Evolutionary conservation across 2,113 vertebrate species (phyloP).

Genomic region (Amphiprion percula): DNA sequence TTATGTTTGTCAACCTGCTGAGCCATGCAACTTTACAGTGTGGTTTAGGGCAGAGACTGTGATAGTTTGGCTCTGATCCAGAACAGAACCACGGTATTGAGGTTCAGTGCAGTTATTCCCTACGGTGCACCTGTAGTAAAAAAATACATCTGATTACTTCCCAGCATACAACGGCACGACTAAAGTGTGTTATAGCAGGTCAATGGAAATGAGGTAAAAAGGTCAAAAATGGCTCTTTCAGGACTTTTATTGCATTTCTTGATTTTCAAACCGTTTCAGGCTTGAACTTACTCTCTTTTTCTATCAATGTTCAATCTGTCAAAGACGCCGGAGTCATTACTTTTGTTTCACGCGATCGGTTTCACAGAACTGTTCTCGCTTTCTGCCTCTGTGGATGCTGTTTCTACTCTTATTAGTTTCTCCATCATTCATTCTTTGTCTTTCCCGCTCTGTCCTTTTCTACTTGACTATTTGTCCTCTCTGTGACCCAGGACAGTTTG

Average conservation of each 20-base stretch:
- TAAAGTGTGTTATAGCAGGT: slow-evolving; percentile 1
- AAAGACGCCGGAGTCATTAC: slow-evolving; percentile 19
- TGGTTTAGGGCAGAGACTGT: background rate
- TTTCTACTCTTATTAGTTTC: slow-evolving; percentile 44
- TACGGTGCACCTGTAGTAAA: slow-evolving; percentile 7
- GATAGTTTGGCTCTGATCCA: background rate
- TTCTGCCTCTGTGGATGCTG: slow-evolving; percentile 17
- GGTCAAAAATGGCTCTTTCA: background rate
- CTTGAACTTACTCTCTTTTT: slow-evolving; percentile 37
- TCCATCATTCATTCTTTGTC: slow-evolving; percentile 49
- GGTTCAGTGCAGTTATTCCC: slow-evolving; percentile 34
- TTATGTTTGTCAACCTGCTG: background rate
- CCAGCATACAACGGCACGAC: slow-evolving; percentile 14
- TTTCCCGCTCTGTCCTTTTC: slow-evolving; percentile 27
- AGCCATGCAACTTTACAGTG: background rate
- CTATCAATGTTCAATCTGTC: slow-evolving; percentile 24
- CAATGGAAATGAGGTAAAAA: background rate
- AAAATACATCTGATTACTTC: slow-evolving; percentile 34
- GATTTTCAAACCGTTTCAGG: slow-evolving; percentile 40
- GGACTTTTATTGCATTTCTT: slow-evolving; percentile 15
- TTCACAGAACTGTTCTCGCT: slow-evolving; percentile 19
- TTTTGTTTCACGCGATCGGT: slow-evolving; percentile 40
- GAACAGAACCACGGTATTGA: slow-evolving; percentile 22
- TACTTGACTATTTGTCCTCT: slow-evolving; percentile 41
- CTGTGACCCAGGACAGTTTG: slow-evolving; percentile 34